These are phyloP conservation scores for Rhynchonycteris naso DNA, from an alignment of 2,797 vertebrate genomes.

Conservation along the genomic window DNA sequence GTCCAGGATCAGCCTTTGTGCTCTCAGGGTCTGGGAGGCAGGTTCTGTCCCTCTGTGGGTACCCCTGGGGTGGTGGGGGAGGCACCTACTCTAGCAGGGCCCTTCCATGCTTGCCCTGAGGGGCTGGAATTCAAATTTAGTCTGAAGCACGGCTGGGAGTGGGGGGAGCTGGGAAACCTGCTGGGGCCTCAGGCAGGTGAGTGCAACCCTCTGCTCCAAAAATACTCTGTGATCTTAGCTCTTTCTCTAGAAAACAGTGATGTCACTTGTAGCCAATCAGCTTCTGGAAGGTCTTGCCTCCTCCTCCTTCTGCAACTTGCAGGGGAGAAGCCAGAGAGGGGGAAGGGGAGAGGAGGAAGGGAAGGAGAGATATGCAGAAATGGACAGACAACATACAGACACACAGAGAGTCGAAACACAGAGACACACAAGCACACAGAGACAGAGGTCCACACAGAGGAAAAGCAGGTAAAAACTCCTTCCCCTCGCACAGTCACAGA, in stretches of 20 bases:
- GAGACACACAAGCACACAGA: not conserved
- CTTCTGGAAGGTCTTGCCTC: slow-evolving; percentile 80
- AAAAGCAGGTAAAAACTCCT: not conserved
- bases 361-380: not conserved
- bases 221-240: slow-evolving; percentile 88
- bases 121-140: slow-evolving; percentile 36
- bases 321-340: slow-evolving; percentile 58
- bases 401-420: not conserved
- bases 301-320: slow-evolving; percentile 78
- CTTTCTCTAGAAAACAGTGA: slow-evolving; percentile 88
- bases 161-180: slow-evolving; percentile 68
- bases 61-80: not conserved
- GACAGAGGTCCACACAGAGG: not conserved
- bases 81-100: not conserved
- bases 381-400: slow-evolving; percentile 18
- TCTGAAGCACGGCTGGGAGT: slow-evolving; percentile 55
- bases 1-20: slow-evolving; percentile 38
- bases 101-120: not conserved
- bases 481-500: not conserved
- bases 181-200: slow-evolving; percentile 81
- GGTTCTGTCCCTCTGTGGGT: not conserved
- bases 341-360: not conserved
- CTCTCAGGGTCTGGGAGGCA: not conserved
- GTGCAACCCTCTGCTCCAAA: slow-evolving; percentile 84
- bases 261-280: slow-evolving; percentile 90